Base-by-base conservation (phyloP, 1,140 invertebrate species). In the Trachymyrmex septentrionalis region DNA sequence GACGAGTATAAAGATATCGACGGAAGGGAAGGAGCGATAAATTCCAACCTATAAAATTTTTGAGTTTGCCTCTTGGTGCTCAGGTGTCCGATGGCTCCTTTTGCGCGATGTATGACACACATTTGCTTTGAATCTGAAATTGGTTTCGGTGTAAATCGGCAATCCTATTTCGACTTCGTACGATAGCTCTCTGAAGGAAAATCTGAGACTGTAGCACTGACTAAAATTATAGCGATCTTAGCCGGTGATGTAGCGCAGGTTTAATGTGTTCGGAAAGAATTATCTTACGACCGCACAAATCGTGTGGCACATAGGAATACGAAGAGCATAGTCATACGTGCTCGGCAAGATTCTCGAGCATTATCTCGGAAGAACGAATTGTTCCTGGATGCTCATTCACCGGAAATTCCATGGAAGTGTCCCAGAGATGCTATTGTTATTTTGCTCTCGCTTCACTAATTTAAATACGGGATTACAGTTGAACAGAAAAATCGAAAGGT, bases 181-280 rank as follows among this genome's bases (percentile, higher is more conserved):
- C 30, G 63, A 57, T 81, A 81, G 57, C 12, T 81, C 21, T 48
- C 10, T 71, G 30, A 63, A n/a, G 21, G 30, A 71, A 71, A 81
- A 81, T 69, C 64, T 71, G 50, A 71, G 61, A 80, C 61, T 67
- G 34, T 67, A 53, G 44, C n/a, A 48, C 10, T 1, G 44, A 2
- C 27, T 24, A 38, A 19, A 80, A 67, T 80, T 53, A 80, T 53
- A 53, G 64, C 64, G 64, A 69, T 55, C 64, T 81, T 81, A 81
- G 14, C 9, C 14, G 21, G 64, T 81, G 77, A 81, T 81, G 64
- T 81, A 81, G 64, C 48, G 4, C 64, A 48, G 30, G n/a, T 81
- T 69, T 81, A 69, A 71, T 71, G 50, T n/a, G 64, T 71, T 81
- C 7, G 64, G 64, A 81, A 71, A 69, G 77, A 81, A 81, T 81